Percentiles rank a stretch among this genome's conserved stretches.
phyloP scores from a whole-genome alignment of 1,140 invertebrate genomes.

The Nixonia krombeini region DNA sequence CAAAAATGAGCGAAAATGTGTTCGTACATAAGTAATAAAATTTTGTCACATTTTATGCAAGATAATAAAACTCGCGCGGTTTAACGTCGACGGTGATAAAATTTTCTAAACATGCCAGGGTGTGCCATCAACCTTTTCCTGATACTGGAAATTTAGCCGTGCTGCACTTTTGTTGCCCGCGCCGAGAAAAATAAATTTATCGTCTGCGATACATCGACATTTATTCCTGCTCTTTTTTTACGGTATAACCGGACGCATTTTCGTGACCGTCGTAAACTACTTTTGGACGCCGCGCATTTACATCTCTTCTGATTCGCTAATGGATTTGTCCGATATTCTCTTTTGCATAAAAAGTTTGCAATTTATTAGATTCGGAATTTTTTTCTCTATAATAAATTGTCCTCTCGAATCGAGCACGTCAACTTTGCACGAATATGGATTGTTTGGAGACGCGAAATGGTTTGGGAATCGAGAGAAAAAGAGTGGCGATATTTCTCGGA shows the following conservation, averaged over 20 bases:
- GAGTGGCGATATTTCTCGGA: not conserved
- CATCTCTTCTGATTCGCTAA: conserved; percentile 26
- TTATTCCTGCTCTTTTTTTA: conserved; percentile 26
- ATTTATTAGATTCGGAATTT: conserved; percentile 16
- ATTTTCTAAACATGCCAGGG: conserved; percentile 30
- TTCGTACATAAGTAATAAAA: conserved; percentile 27
- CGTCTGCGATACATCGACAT: conserved; percentile 37
- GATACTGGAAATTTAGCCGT: conserved; percentile 29
- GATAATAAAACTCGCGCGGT: conserved; percentile 32
- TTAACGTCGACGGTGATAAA: conserved; percentile 34
- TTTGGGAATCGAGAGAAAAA: no score
- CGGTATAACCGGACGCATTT: conserved; percentile 29
- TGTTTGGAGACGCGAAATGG: no score
- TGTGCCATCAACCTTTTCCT: conserved; percentile 36
- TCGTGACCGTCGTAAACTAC: conserved; percentile 44
- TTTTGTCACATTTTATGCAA: conserved; percentile 22
- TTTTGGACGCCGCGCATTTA: conserved; percentile 35
- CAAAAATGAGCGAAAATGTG: conserved; percentile 9
- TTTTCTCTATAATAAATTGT: not conserved
- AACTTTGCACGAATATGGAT: no score
- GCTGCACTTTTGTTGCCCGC: conserved; percentile 17
- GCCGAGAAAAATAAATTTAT: conserved; percentile 44
- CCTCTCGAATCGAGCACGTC: no score
- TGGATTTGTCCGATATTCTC: conserved; percentile 39
- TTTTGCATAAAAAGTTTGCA: conserved; percentile 19